These are phyloP conservation scores for Tenodera sinensis DNA, from an alignment of 2,888 invertebrate genomes.

Conservation along the genomic window DNA sequence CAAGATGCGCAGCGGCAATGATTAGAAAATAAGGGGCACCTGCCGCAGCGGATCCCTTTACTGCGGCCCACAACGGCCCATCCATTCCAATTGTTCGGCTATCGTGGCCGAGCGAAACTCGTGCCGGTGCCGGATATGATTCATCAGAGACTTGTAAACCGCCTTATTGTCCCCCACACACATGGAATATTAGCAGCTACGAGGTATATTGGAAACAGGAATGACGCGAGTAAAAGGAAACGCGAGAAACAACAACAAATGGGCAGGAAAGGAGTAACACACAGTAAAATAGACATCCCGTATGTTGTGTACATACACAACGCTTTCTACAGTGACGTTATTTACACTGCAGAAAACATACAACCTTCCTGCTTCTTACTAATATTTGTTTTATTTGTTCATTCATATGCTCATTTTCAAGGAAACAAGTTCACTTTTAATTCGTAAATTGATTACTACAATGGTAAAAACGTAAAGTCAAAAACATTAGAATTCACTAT, in stretches of 20 bases:
- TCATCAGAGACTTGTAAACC: background rate
- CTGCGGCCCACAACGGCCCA: background rate
- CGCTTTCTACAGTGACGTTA: too few relatives aligned
- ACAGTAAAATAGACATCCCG: background rate
- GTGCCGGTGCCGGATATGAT: background rate
- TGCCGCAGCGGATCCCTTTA: background rate
- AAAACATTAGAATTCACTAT: too few relatives aligned
- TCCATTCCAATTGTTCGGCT: background rate
- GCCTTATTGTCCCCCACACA: background rate
- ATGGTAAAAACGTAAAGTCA: too few relatives aligned
- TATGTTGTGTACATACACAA: too few relatives aligned
- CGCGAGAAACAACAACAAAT: background rate
- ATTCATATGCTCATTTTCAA: too few relatives aligned
- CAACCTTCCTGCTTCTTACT: too few relatives aligned
- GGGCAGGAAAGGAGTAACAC: background rate
- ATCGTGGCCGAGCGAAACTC: background rate
- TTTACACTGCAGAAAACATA: too few relatives aligned
- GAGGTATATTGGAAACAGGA: background rate
- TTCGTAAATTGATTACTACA: too few relatives aligned
- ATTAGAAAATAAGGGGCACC: constrained; percentile 8
- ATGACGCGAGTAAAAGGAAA: background rate
- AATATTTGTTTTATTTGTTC: too few relatives aligned
- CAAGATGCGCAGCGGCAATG: background rate
- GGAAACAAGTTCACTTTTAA: too few relatives aligned
- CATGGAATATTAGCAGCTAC: background rate